Evolutionary conservation across 35 echinoderm and acorn worm species (phyloP).

Genomic region (Lytechinus pictus): DNA sequence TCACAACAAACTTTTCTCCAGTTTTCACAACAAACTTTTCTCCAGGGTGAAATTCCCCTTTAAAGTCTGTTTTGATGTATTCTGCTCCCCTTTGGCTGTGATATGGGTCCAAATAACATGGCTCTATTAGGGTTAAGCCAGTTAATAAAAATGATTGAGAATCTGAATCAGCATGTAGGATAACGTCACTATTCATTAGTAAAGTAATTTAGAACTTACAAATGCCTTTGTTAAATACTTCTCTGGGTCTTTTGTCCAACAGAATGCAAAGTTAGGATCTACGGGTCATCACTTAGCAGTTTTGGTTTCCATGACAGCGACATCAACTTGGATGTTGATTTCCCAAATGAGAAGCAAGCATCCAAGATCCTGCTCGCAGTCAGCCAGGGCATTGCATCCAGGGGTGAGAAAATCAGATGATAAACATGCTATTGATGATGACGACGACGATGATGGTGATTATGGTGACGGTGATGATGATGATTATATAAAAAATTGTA

Average conservation of each 20-base stretch:
- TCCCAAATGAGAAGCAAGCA: slow-evolving; percentile 47
- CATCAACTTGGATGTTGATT: slow-evolving; percentile 82
- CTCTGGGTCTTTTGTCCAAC: neutral
- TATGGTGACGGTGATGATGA: neutral
- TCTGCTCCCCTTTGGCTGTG: too few species aligned
- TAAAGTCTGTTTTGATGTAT: too few species aligned
- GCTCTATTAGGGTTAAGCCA: too few species aligned
- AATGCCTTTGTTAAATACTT: too few species aligned
- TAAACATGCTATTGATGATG: neutral
- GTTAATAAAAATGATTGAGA: too few species aligned
- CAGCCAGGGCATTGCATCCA: slow-evolving; percentile 43
- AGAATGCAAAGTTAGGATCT: slow-evolving; percentile 80
- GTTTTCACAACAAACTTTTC: too few species aligned
- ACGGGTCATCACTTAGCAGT: slow-evolving; percentile 92
- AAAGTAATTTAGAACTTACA: too few species aligned
- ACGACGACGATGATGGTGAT: neutral
- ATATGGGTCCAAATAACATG: too few species aligned
- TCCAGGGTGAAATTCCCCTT: too few species aligned
- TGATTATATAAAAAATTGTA: neutral
- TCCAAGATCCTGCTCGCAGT: slow-evolving; percentile 65
- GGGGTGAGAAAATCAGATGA: slow-evolving; percentile 18
- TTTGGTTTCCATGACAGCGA: slow-evolving; percentile 92
- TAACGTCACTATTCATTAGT: too few species aligned
- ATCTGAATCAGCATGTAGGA: too few species aligned
- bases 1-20: too few species aligned